Base-by-base conservation (phyloP, 2,888 invertebrate genomes). In the Heterodera filipjevi region DNA sequence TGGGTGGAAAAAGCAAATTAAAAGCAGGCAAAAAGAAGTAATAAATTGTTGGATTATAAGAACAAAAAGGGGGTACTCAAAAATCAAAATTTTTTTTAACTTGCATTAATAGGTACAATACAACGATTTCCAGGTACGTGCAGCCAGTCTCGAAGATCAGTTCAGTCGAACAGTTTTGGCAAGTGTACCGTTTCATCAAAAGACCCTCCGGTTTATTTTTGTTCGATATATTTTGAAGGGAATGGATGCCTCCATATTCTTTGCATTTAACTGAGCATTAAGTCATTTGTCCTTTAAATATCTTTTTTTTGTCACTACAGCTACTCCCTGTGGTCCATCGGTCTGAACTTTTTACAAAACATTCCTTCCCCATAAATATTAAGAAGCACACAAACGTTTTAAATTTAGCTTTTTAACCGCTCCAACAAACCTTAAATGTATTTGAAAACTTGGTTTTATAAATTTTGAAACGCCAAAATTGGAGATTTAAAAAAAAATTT, bases 101-200 rank as follows among this genome's bases (percentile, higher is more conserved):
- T n/a, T n/a, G n/a, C n/a, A n/a, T n/a, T n/a, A n/a, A n/a, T n/a
- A n/a, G n/a, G n/a, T n/a, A n/a, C n/a, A n/a, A n/a, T n/a, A n/a
- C n/a, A n/a, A n/a, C n/a, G n/a, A 27, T 27, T 27, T 78, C 10
- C 27, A 75, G 75, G 30, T 75, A 66, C 75, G 82, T 82, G 46
- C 82, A 82, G 35, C 82, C 82, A 27, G 74, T 83, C 1, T 87
- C 87, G 12, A 74, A 83, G 0, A 84, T 88, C 76, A 84, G 80
- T 35, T 82, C 85, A n/a, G 87, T 98, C 81, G 97, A 99, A 91
- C 96, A 97, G 91, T 99, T 97, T 93, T 99, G 98, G 98, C 93
- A 93, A 59, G 92, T 95, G 81, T 98, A 98, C 91, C 93, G 94
- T 90, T 96, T 96, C 91, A 92, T 97, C 88, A 93, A 94, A 84